Base-by-base conservation (phyloP, 2,113 vertebrate species). In the Polypterus senegalus region DNA sequence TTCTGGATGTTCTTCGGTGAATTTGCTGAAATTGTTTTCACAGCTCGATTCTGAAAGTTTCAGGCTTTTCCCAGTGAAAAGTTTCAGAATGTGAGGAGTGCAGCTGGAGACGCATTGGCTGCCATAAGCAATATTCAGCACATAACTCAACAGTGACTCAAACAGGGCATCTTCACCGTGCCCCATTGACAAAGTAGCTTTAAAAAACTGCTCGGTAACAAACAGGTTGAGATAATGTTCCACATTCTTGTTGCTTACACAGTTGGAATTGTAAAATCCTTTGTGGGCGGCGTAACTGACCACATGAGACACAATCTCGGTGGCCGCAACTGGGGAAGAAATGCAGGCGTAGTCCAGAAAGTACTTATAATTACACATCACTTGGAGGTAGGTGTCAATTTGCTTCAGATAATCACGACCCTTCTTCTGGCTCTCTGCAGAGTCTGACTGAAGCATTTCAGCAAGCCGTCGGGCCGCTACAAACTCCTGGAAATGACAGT, bases 401-500 rank as follows among this genome's bases (percentile, higher is more conserved):
- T 66, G 59, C 58, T 65, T 67, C 70, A 81, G 69, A 59, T 75
- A 77, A 55, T 57, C 27, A 53, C 73, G 60, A 45, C 77, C 77
- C 63, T 6, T 65, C 7, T 77, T 65, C 56, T 60, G 46, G 47
- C 72, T 62, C 46, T 57, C 68, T 7, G 69, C 5, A 5, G 48
- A 61, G 2, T 79, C 72, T 5, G 71, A 79, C 69, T 58, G 61
- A 48, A 78, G 49, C 6, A 80, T 64, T 62, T 71, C 70, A 0
- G 47, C 63, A 55, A 80, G 51, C 58, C 68, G 66, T 64, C 46
- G 68, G 6, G 62, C 75, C 27, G 75, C 73, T 57, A 82, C 59
- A 65, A 73, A 81, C 60, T 79, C 73, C 61, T 81, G 76, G 51
- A 80, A 79, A 1, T 61, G 49, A 6, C 58, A 58, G 60, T 64